Base-by-base conservation (phyloP, 1,140 invertebrate genomes). In the Thereuonema tuberculata region DNA sequence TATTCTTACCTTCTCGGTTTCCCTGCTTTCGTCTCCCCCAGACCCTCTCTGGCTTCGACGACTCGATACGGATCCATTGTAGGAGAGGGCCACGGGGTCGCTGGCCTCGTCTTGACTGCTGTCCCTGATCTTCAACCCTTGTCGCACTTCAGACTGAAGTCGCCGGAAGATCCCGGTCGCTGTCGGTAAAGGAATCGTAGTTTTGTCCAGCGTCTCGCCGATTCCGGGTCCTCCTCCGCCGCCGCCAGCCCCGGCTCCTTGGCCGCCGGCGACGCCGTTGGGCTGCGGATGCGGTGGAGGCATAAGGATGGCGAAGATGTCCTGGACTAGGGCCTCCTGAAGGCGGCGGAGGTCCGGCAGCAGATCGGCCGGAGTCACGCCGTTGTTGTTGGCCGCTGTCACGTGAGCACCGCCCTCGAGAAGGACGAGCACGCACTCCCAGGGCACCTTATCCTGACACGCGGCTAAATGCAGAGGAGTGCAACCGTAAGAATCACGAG, bases 381-480 rank as follows among this genome's bases (percentile, higher is more conserved):
- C 75, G 14, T 67, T 63, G 9, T 71, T 67, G 67, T 80, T 81
- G 15, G 63, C 64, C 12, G 72, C 55, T 26, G 71, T 67, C 28
- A 80, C 74, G 63, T 74, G 71, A 5, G 74, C 78, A 29, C 80
- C 79, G 55, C 71, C 70, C 65, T 78, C 75, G 57, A 81, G 64
- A 55, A 82, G 69, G 60, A 76, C 69, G 20, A 75, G 68, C 23
- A 79, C 74, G 61, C 76, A 77, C 47, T 79, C 74, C 72, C 74
- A 74, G 21, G 75, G 75, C 23, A 78, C 74, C 47, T 70, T 71
- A 15, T 74, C 70, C 64, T 77, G 76, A 55, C 74, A 73, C 20
- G 76, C 74, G 29, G 75, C 76, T 28, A 81, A 64, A 66, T 81
- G 80, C 1, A 81, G 71, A 0, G 80, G 78, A 2, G 79, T 79